Evolutionary conservation across 1,140 invertebrate species (phyloP), one percentile per base, ranked within the genome.

Genomic region (Himalopsyche phryganea): DNA sequence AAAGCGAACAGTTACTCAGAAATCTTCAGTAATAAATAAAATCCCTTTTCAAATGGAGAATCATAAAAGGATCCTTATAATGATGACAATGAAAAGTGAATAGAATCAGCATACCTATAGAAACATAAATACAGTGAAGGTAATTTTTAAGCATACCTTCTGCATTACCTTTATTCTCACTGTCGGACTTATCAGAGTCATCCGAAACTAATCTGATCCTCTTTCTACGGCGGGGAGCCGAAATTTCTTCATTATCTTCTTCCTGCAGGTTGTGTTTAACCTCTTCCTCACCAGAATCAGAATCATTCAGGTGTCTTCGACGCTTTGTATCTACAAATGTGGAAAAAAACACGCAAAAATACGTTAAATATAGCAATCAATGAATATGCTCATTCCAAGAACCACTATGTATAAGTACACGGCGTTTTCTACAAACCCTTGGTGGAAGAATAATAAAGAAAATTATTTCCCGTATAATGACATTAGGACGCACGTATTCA

Each of bases 121-220:
- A n/a, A n/a, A n/a, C n/a, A n/a, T n/a, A n/a, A n/a, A n/a, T n/a
- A n/a, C n/a, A n/a, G 4, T 28, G 9, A 28, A 28, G 23, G 23
- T 28, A 28, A 28, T 28, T 28, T 28, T 28, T 68, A 17, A 69
- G 36, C 67, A 41, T 67, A 50, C 50, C 65, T 67, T 7, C 10
- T 55, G 13, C 46, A 38, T 51, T 59, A 74, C 72, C 71, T 73
- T 70, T 74, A 66, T 80, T 77, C 60, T 76, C 76, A 17, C 58
- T 13, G 6, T 70, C 66, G n/a, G 73, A 71, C 33, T 69, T 74
- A 64, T 81, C 78, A 14, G 80, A 80, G 57, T 81, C 77, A 6
- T 75, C 60, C 7, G 75, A 68, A 44, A 76, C 66, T 4, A 81
- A 66, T 46, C 75, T 64, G 32, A 75, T 74, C 20, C 79, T 74